Conservation (phyloP, 92 coral and sea anemone genomes). For the Heteractis magnifica region DNA sequence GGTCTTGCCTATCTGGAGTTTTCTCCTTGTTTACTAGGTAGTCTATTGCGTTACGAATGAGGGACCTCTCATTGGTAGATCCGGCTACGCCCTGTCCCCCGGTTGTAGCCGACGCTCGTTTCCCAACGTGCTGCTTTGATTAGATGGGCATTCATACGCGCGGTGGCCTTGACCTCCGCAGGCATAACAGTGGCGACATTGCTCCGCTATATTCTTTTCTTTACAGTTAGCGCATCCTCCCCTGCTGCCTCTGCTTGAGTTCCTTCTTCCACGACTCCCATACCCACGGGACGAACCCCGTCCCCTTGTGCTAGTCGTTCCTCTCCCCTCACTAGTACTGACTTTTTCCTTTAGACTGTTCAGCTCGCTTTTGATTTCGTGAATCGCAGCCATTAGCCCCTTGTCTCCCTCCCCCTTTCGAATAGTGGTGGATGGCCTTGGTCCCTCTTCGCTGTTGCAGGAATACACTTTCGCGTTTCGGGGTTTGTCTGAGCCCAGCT, state of each 20-base stretch:
- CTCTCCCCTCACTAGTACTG: slow-evolving; percentile 21
- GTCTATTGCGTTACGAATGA: slow-evolving; percentile 20
- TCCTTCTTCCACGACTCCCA: background rate
- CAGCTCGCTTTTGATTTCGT: slow-evolving; percentile 49
- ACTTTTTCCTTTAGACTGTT: slow-evolving; percentile 44
- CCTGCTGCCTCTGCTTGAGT: slow-evolving; percentile 3
- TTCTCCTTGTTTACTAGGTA: slow-evolving; percentile 7
- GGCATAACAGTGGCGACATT: slow-evolving; percentile 52
- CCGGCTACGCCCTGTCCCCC: slow-evolving; percentile 62
- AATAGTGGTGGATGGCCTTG: slow-evolving; percentile 7
- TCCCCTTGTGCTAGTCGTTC: slow-evolving; percentile 14
- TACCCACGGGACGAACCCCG: slow-evolving; percentile 14
- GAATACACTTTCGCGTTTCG: slow-evolving; percentile 43
- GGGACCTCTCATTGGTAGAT: slow-evolving; percentile 33
- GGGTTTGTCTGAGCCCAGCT: slow-evolving; percentile 41
- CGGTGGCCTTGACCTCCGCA: slow-evolving; percentile 56
- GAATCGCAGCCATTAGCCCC: slow-evolving; percentile 37
- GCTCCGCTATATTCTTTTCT: slow-evolving; percentile 33
- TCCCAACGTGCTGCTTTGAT: slow-evolving; percentile 36
- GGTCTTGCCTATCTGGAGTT: background rate
- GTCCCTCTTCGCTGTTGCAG: slow-evolving; percentile 10
- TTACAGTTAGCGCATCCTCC: background rate
- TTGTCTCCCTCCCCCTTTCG: slow-evolving; percentile 17
- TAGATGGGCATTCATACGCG: slow-evolving; percentile 36
- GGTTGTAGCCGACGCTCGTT: slow-evolving; percentile 55